Base-by-base conservation (phyloP, 2,888 invertebrate genomes). In the Rosalia funebris region DNA sequence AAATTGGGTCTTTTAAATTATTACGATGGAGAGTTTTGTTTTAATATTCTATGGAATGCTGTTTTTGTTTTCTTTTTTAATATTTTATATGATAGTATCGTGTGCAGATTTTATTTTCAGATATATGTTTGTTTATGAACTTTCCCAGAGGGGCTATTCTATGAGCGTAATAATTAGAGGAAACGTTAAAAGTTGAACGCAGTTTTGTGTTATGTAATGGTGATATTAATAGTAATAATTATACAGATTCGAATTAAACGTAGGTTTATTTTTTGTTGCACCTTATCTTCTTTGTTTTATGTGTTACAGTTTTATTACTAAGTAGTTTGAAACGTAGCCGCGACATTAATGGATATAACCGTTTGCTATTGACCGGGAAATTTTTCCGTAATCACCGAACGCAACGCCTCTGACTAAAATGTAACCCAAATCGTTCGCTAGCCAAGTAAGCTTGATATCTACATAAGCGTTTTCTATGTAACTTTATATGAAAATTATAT, bases 41-140 rank as follows among this genome's bases (percentile, higher is more conserved):
- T 53, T 42, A 57, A 57, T 57, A 52, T 61, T 57, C 44, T 53
- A 57, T 57, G 46, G 15, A 57, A 20, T 46, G 42, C 14, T 57
- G 53, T 57, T 61, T 61, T 61, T 58, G 45, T 48, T 58, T 62
- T 55, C 44, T 39, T 58, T 62, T 55, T 48, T 39, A 55, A 48
- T 25, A 46, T 36, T 46, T 55, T 55, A 44, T 54, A 54, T 45
- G 11, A 20, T 54, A 31, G 11, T 39, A 50, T 31, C 20, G 36
- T 55, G 45, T 39, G 55, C 46, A 61, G 48, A 45, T 57, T 61
- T 61, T 61, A 57, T 61, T 57, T 61, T 53, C 48, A 42, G 44
- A 46, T 54, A 57, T 48, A 52, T 53, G 39, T 39, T 61, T 61
- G 57, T 52, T 53, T 41, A 53, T 53, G 25, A 37, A 48, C 19